phyloP scores from a whole-genome alignment of 1,140 invertebrate genomes.

The Fopius arisanus region DNA sequence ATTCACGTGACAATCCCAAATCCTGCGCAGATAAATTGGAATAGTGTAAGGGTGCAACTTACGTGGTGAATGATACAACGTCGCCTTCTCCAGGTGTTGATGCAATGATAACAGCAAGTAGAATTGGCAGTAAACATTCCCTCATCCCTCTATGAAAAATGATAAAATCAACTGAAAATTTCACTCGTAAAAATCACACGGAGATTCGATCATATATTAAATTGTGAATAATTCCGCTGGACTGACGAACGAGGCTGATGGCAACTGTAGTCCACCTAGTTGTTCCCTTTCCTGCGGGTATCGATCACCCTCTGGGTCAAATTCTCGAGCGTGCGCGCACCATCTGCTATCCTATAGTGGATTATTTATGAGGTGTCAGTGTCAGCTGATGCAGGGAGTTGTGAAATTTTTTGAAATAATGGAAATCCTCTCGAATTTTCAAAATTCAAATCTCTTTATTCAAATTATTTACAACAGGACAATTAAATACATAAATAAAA shows the following conservation, averaged over 20 bases:
- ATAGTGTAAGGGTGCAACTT: conserved; percentile 38
- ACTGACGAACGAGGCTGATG: not conserved
- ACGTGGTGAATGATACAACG: conserved; percentile 53
- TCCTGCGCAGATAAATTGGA: not conserved
- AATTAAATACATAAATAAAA: conserved; percentile 30
- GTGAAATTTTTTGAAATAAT: not conserved
- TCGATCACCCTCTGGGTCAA: conserved; percentile 32
- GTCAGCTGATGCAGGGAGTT: not conserved
- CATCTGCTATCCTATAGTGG: not conserved
- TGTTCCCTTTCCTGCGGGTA: conserved; percentile 18
- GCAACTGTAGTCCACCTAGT: not conserved
- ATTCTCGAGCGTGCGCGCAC: conserved; percentile 34
- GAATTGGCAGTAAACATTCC: conserved; percentile 44
- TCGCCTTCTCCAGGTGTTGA: conserved; percentile 46
- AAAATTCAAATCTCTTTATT: no score
- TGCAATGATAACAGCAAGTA: conserved; percentile 51
- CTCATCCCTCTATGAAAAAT: conserved; percentile 40
- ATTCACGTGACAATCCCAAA: not conserved
- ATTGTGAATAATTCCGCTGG: not conserved
- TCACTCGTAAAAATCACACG: not conserved
- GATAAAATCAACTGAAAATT: not conserved
- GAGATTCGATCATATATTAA: not conserved
- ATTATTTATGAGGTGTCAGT: not conserved
- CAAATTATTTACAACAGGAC: no score
- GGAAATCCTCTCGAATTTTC: no score